Evolutionary conservation across 2,797 vertebrate genomes (phyloP).

Genomic region (Spheniscus humboldti): DNA sequence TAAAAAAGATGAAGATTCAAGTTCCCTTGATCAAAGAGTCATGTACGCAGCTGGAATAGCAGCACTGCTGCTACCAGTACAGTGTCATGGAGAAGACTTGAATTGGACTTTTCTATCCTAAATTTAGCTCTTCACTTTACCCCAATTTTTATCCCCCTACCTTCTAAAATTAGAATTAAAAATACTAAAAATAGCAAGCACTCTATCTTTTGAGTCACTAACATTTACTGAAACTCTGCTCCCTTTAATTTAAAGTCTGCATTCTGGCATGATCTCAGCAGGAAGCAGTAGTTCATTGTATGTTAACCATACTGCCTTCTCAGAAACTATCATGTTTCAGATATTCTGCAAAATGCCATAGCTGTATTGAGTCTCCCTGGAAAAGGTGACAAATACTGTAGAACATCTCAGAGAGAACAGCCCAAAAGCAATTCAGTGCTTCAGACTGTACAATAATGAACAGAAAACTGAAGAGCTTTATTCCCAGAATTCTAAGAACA

Average conservation of each 20-base stretch:
- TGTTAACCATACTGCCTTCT: not conserved
- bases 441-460: not conserved
- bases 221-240: not conserved
- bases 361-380: not conserved
- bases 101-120: not conserved
- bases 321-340: not conserved
- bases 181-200: not conserved
- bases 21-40: not conserved
- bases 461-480: not conserved
- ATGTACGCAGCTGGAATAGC: not conserved
- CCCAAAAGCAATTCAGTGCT: not conserved
- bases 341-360: not conserved
- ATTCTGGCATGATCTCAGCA: not conserved
- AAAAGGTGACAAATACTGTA: not conserved
- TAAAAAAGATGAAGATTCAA: not conserved
- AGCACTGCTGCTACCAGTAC: not conserved
- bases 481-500: not conserved
- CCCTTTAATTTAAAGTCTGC: not conserved
- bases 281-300: not conserved
- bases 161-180: not conserved
- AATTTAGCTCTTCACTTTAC: not conserved
- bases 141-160: not conserved
- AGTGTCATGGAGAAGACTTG: not conserved
- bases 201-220: not conserved
- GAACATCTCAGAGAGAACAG: not conserved